Evolutionary conservation across 2,888 invertebrate genomes (phyloP).

Genomic region (Orthonychiurus folsomi): DNA sequence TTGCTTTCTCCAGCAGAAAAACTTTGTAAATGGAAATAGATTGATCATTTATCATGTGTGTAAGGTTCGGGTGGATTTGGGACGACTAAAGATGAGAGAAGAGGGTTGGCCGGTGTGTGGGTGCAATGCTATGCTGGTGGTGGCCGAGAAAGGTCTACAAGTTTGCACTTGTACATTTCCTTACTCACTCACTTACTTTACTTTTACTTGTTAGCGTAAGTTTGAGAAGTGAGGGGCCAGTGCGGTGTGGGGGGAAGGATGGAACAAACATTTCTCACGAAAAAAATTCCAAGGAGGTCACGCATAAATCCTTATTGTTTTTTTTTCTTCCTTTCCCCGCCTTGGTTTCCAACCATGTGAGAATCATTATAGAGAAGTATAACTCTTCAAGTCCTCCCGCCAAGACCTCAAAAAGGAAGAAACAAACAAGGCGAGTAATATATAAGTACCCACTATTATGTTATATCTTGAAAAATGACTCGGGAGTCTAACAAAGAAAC

Average conservation of each 20-base stretch:
- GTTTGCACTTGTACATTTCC: slow-evolving; percentile 5
- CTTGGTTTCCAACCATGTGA: background rate
- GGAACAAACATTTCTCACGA: slow-evolving; percentile 11
- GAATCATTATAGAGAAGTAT: slow-evolving; percentile 2
- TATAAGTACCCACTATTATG: background rate
- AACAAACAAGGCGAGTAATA: background rate
- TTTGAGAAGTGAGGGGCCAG: background rate
- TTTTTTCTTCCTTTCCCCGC: background rate
- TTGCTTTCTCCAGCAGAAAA: slow-evolving; percentile 9
- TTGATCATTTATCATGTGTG: slow-evolving; percentile 24
- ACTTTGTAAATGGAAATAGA: slow-evolving; percentile 24
- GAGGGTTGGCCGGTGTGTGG: no score
- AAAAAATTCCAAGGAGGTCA: slow-evolving; percentile 14
- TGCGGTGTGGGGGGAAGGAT: background rate
- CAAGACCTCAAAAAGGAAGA: background rate
- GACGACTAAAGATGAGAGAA: no score
- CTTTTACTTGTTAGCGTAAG: background rate
- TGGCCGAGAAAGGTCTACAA: background rate
- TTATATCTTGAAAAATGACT: background rate
- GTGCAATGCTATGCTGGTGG: no score
- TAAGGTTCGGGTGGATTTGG: no score
- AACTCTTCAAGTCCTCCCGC: background rate
- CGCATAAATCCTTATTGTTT: slow-evolving; percentile 18
- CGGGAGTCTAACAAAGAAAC: background rate
- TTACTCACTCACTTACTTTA: slow-evolving; percentile 5